phyloP scores from a whole-genome alignment of 2,797 vertebrate genomes.

The Tarsius wallacei region DNA sequence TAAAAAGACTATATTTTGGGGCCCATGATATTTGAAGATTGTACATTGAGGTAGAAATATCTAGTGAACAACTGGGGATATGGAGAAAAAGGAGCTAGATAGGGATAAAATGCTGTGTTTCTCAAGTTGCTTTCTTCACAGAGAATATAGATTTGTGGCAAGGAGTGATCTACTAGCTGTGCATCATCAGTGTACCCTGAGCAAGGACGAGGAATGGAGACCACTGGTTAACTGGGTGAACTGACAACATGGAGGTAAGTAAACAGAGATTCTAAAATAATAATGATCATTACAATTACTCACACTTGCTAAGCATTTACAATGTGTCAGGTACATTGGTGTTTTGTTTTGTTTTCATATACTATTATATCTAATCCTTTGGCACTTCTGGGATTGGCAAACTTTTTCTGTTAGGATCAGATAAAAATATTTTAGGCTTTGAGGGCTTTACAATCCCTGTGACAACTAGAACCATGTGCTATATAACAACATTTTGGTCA shows the following conservation, averaged over 20 bases:
- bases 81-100: not conserved
- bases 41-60: not conserved
- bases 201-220: not conserved
- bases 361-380: not conserved
- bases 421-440: slow-evolving; percentile 38
- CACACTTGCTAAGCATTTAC: not conserved
- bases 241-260: not conserved
- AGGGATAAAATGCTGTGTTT: not conserved
- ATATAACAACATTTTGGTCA: not conserved
- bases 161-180: not conserved
- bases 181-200: not conserved
- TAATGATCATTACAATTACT: not conserved
- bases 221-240: not conserved
- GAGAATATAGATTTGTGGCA: too few relatives aligned
- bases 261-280: not conserved
- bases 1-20: not conserved
- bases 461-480: not conserved
- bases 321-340: not conserved
- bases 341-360: not conserved
- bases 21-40: not conserved
- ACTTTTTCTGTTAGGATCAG: not conserved
- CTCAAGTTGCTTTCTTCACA: too few relatives aligned
- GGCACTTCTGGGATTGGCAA: not conserved
- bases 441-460: not conserved
- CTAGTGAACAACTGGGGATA: not conserved